Percentiles rank a stretch among this genome's conserved stretches.
Evolutionary conservation across 2,797 vertebrate genomes (phyloP).

Genomic region (Chelonia mydas): DNA sequence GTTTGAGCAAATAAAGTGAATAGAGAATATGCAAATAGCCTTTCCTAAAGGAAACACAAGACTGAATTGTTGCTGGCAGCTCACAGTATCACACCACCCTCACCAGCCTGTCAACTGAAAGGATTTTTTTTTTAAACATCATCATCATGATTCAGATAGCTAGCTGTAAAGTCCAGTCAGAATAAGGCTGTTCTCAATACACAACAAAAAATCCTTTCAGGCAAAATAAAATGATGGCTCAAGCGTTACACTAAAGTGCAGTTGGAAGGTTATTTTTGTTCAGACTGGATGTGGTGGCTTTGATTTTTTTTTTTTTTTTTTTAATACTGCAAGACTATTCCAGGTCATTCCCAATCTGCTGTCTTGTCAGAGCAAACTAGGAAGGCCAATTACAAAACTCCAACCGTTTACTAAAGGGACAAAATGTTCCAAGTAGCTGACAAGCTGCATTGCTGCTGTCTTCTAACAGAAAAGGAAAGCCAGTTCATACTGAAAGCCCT

Average conservation of each 20-base stretch:
- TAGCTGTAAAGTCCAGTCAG: conserved; percentile 58
- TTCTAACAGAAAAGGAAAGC: not conserved
- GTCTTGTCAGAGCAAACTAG: not conserved
- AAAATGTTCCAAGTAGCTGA: not conserved
- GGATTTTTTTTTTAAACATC: conserved; percentile 22
- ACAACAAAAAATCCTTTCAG: conserved; percentile 78
- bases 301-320: not conserved
- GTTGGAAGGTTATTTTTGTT: conserved; percentile 33
- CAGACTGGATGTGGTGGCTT: not conserved
- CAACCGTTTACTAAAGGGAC: not conserved
- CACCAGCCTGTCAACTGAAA: conserved; percentile 83
- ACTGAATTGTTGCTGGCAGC: conserved; percentile 83
- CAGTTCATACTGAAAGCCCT: not conserved
- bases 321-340: not conserved
- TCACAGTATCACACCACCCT: conserved; percentile 90
- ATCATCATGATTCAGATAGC: conserved; percentile 50
- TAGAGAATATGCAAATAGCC: conserved; percentile 86
- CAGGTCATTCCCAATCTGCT: not conserved
- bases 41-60: conserved; percentile 77
- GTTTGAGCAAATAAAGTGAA: conserved; percentile 81
- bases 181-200: conserved; percentile 71
- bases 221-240: conserved; percentile 50
- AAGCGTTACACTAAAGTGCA: not conserved
- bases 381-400: not conserved
- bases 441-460: not conserved